These are phyloP conservation scores for Leucoptera coffeella DNA, from an alignment of 2,888 invertebrate genomes.

Conservation along the genomic window DNA sequence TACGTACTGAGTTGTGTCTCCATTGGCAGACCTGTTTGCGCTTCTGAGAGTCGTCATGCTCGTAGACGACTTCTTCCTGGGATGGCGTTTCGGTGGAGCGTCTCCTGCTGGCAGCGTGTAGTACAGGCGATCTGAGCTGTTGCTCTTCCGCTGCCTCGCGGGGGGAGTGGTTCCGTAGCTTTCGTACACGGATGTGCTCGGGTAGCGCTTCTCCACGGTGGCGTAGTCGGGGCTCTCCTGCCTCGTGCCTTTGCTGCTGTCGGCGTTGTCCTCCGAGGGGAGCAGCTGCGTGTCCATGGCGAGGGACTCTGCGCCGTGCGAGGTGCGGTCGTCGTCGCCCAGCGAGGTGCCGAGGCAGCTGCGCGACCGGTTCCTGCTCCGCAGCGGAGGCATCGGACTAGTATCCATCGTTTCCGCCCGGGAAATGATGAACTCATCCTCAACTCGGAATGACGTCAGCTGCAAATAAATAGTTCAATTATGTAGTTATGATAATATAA, in stretches of 20 bases:
- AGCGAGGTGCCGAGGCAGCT: constrained; percentile 49
- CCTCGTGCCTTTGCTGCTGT: constrained; percentile 28
- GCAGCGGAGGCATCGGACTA: constrained; percentile 48
- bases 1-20: constrained; percentile 52
- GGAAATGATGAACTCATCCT: constrained; percentile 61
- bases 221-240: constrained; percentile 64
- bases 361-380: constrained; percentile 50
- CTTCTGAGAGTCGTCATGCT: constrained; percentile 49
- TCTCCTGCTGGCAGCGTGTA: constrained; percentile 56
- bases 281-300: constrained; percentile 41
- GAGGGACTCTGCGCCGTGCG: constrained; percentile 64
- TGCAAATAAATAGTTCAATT: constrained; percentile 19
- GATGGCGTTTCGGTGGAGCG: constrained; percentile 55
- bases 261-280: constrained; percentile 19
- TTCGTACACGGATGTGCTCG: no score
- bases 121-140: constrained; percentile 57
- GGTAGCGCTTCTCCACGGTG: constrained; percentile 64
- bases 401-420: constrained; percentile 51
- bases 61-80: constrained; percentile 55
- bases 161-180: constrained; percentile 51
- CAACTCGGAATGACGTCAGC: constrained; percentile 60
- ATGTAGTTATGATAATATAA: no score
- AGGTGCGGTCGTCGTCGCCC: constrained; percentile 66
- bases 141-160: constrained; percentile 31
- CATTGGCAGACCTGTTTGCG: constrained; percentile 27